Evolutionary conservation across 2,797 vertebrate genomes (phyloP), one percentile per base, ranked within the genome.

Genomic region (Podargus strigoides): DNA sequence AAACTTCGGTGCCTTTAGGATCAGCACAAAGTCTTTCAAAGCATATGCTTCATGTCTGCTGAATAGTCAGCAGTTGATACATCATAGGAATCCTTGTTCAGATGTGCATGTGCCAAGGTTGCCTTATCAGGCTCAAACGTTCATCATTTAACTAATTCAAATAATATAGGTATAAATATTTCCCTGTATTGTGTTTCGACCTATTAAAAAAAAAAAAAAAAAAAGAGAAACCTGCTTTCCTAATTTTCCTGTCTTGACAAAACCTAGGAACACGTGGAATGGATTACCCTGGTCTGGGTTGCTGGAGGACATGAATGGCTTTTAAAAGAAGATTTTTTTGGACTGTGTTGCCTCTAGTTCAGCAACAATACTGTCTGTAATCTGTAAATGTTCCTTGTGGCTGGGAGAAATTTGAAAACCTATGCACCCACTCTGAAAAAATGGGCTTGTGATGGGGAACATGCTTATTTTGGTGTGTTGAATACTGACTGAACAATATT

Each of bases 1-100:
- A 74, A 93, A 87, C 15, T 91, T 6, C 0, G 0, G 8, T 39
- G 53, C 58, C 53, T 82, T 85, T 41, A 83, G 42, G 41, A 86
- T 75, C 37, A 87, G 34, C n/a, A 62, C 13, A 66, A 63, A 89
- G 37, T 49, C 67, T 86, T 79, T 79, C 69, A 80, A 81, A 89
- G 58, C 34, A 32, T 28, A 12, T 49, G 41, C 39, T 89, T 81
- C 15, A 19, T 37, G 12, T 30, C 46, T 91, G 73, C 28, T 94
- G 83, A 82, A 76, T 69, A 79, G 39, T 78, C 64, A 87, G 68
- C n/a, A 78, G 39, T 15, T 86, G 58, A 81, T 69, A 42, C 26
- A 52, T 47, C 37, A 34, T 9, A 70, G 58, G 42, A 89, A 72
- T 78, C 44, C 36, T 80, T 87, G 18, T 17, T 81, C 69, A 79